Conservation (phyloP, 2,888 invertebrate genomes). For the Lasioglossum malachurum region DNA sequence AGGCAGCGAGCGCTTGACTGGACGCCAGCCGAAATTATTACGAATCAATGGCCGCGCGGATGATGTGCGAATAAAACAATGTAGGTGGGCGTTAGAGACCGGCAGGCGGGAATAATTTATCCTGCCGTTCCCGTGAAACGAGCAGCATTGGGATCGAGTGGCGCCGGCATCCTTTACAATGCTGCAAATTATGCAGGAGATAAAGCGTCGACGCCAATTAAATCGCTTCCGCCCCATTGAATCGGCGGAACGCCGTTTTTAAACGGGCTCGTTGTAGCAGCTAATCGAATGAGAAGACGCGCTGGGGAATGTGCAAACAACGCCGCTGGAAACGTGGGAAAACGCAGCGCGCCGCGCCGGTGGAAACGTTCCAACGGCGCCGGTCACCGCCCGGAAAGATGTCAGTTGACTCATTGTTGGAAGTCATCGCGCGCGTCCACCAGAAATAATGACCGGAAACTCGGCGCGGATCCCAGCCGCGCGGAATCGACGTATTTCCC, state of each 20-base stretch:
- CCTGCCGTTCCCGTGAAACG: not conserved
- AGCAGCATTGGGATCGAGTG: not conserved
- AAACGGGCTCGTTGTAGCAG: not conserved
- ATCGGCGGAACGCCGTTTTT: not conserved
- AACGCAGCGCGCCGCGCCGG: not conserved
- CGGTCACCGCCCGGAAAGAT: not conserved
- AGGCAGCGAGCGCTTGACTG: not conserved
- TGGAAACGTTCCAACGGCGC: not conserved
- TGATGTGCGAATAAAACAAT: not conserved
- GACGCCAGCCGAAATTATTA: not conserved
- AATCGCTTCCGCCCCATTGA: slow-evolving; percentile 7
- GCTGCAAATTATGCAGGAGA: slow-evolving; percentile 10
- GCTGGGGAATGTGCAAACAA: not conserved
- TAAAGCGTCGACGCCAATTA: slow-evolving; percentile 18
- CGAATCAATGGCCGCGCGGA: not conserved
- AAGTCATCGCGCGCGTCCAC: not conserved
- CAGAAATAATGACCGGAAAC: slow-evolving; percentile 1
- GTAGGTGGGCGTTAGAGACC: not conserved
- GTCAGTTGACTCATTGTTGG: not conserved
- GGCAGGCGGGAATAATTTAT: slow-evolving; percentile 7
- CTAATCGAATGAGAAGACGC: slow-evolving; percentile 13
- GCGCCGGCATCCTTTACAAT: not conserved
- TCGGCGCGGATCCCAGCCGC: not conserved
- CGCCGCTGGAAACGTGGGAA: not conserved
- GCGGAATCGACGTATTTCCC: not conserved